Conservation (phyloP, 2,113 vertebrate genomes). For the Mustelus asterias region DNA sequence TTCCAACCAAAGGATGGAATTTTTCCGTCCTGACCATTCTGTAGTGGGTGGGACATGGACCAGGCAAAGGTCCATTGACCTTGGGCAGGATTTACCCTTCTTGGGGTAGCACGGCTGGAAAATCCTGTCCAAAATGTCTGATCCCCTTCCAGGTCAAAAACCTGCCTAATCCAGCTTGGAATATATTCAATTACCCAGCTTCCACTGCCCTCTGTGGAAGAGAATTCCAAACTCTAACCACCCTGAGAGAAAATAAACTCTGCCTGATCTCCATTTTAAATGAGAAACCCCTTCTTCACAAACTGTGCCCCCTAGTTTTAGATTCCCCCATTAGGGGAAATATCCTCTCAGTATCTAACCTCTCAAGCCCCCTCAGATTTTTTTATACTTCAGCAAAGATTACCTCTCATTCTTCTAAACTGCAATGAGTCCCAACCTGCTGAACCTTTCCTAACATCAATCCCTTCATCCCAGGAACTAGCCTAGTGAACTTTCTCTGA, state of each 20-base stretch:
- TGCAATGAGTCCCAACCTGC: not conserved
- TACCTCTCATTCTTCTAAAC: not conserved
- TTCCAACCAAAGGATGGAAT: not conserved
- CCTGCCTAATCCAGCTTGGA: not conserved
- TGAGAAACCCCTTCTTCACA: not conserved
- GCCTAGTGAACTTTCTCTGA: not conserved
- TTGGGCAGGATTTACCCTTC: too few species aligned
- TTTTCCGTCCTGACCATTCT: too few species aligned
- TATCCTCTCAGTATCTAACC: not conserved
- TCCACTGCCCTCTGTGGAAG: not conserved
- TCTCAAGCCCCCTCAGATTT: not conserved
- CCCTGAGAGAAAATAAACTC: not conserved
- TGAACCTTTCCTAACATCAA: not conserved
- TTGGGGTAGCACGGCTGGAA: too few species aligned
- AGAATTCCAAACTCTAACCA: not conserved
- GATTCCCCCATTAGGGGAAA: not conserved
- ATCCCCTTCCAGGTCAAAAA: not conserved
- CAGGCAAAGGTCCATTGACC: too few species aligned
- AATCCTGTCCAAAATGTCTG: too few species aligned
- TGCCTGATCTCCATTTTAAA: not conserved
- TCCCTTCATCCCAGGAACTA: not conserved
- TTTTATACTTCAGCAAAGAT: too few species aligned
- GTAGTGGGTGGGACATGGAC: too few species aligned
- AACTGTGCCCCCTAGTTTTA: not conserved
- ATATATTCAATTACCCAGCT: not conserved